Conservation (phyloP, 1,140 invertebrate genomes). For the Drosophila setifemur region DNA sequence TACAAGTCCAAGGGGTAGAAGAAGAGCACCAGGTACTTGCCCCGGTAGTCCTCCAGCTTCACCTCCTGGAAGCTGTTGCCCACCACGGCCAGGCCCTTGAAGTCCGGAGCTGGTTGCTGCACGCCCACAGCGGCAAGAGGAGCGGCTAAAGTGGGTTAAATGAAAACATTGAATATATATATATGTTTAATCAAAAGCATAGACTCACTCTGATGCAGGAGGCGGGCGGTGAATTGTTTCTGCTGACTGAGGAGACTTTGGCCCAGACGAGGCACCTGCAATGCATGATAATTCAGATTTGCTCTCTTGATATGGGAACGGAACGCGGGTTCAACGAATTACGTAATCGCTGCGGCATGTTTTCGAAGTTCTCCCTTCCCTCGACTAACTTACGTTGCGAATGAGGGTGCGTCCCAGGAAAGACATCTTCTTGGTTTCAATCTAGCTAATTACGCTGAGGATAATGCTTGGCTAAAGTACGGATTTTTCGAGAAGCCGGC, state of each 20-base stretch:
- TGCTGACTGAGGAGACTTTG: conserved; percentile 43
- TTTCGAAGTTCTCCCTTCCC: conserved; percentile 7
- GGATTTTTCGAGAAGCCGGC: not conserved
- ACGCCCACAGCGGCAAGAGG: conserved; percentile 83
- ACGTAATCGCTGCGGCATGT: conserved; percentile 61
- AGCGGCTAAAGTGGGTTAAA: conserved; percentile 34
- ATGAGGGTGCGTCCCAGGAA: conserved; percentile 66
- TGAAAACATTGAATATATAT: not conserved
- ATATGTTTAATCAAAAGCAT: not conserved
- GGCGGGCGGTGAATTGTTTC: conserved; percentile 44
- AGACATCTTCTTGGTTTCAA: conserved; percentile 49
- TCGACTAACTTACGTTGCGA: conserved; percentile 61
- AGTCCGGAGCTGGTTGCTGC: conserved; percentile 94
- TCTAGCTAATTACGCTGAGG: not conserved
- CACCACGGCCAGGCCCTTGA: conserved; percentile 93
- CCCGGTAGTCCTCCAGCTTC: conserved; percentile 91
- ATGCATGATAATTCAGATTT: conserved; percentile 26
- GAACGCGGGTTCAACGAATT: conserved; percentile 28
- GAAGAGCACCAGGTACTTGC: conserved; percentile 92
- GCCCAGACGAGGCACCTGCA: conserved; percentile 62
- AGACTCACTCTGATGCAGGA: conserved; percentile 72
- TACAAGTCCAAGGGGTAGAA: conserved; percentile 98
- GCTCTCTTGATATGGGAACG: not conserved
- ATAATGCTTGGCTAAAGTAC: not conserved
- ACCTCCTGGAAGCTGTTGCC: conserved; percentile 95